phyloP scores from a whole-genome alignment of 1,140 invertebrate genomes.

The Philotrypesis tridentata region DNA sequence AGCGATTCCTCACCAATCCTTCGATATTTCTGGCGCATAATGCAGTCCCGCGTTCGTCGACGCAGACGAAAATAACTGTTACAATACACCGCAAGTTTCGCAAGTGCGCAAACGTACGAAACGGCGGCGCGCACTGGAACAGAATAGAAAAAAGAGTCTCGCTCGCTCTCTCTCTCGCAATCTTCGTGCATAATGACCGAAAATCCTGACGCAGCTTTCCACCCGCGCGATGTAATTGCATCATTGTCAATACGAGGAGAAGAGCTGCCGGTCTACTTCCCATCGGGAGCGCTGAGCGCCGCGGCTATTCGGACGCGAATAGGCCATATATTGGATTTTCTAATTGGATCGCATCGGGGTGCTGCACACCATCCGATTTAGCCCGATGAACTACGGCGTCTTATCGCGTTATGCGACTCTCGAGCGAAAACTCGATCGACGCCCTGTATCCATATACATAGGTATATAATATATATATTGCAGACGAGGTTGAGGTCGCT shows the following conservation, averaged over 20 bases:
- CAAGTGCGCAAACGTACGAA: too few species aligned
- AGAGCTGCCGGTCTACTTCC: slow-evolving; percentile 16
- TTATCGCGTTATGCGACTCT: neutral
- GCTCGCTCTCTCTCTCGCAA: too few species aligned
- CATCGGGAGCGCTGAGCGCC: neutral
- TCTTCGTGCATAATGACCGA: neutral
- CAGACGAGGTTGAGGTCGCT: neutral
- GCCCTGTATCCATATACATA: too few species aligned
- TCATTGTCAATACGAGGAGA: neutral
- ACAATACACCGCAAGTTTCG: too few species aligned
- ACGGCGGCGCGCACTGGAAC: too few species aligned
- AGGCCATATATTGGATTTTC: slow-evolving; percentile 39
- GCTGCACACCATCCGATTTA: neutral
- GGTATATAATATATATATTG: too few species aligned
- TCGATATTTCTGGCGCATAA: too few species aligned
- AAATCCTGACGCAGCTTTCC: neutral
- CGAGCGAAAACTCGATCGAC: neutral
- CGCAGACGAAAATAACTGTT: too few species aligned
- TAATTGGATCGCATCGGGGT: slow-evolving; percentile 16
- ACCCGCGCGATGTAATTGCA: neutral
- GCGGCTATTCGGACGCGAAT: neutral
- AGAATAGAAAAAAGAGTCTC: too few species aligned
- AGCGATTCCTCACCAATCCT: too few species aligned
- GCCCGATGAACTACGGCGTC: neutral
- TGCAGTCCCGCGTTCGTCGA: too few species aligned